Evolutionary conservation across 2,113 vertebrate genomes (phyloP), one percentile per base, ranked within the genome.

Genomic region (Pseudopodoces humilis): DNA sequence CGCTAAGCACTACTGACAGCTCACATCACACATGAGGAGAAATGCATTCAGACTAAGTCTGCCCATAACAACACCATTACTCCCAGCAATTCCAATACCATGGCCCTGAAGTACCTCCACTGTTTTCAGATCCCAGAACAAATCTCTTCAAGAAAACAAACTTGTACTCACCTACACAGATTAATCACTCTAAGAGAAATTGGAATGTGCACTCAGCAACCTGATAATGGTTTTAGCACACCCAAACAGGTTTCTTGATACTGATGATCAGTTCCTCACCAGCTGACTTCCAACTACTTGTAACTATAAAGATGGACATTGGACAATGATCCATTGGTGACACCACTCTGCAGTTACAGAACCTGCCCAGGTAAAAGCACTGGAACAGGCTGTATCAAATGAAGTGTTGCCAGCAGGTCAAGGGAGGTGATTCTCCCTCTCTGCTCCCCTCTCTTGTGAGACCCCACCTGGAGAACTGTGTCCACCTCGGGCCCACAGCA

Each of bases 381-480:
- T 44, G 8, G 67, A 64, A 68, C 11, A 58, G 35, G 15, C 18
- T 56, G 52, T 50, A 44, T 24, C 8, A 46, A 63, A 55, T 56
- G 3, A 35, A 67, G 15, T 1, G 2, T 1, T 41, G 5, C 25
- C 41, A 75, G 39, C 44, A 70, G 46, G 19, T 35, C 4, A 1
- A 78, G 22, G 15, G 41, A 67, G 13, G 4, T 2, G n/a, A 60
- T 70, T 83, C 44, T 72, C 9, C 19, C 13, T 20, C 27, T 35
- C 59, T 72, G 3, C 39, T 67, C 27, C 4, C 10, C 33, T 33
- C 21, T 33, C 21, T 39, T 1, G 0, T 20, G n/a, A 76, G 24
- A 86, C 5, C 18, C 19, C 35, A 44, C 7, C 41, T 60, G 65
- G 8, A 60, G 22, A 27, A 6, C 18, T 46, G 22, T 2, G 0